A percentile compares a stretch with the other conserved stretches of the same genome.
These are phyloP conservation scores for Eilema depressum DNA, from an alignment of 2,888 invertebrate genomes.

Conservation along the genomic window DNA sequence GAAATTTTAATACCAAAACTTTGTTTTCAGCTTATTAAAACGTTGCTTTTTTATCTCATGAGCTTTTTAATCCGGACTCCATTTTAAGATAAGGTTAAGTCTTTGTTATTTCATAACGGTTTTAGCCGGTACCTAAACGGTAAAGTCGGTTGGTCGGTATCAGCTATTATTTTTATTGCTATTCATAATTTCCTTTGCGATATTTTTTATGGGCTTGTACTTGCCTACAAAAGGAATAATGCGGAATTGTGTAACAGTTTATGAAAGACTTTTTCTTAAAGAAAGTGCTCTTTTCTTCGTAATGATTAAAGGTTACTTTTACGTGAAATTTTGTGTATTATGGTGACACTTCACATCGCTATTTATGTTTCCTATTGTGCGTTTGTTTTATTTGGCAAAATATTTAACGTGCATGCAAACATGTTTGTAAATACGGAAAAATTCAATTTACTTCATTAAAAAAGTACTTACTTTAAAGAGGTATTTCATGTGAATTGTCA, in stretches of 20 bases:
- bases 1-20: constrained; percentile 67
- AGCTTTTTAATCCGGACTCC: constrained; percentile 52
- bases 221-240: background rate
- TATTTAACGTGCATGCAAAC: no score
- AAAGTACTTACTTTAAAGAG: no score
- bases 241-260: background rate
- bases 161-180: constrained; percentile 43
- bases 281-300: background rate
- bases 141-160: constrained; percentile 27
- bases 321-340: background rate
- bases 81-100: constrained; percentile 49
- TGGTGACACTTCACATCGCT: no score
- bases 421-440: no score
- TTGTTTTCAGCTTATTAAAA: constrained; percentile 68
- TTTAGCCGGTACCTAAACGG: constrained; percentile 34
- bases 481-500: no score
- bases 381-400: no score
- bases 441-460: no score
- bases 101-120: constrained; percentile 40
- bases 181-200: constrained; percentile 34
- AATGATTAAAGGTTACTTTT: background rate
- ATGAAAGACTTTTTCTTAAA: background rate
- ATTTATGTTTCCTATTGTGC: no score
- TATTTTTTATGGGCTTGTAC: constrained; percentile 22
- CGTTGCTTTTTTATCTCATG: constrained; percentile 49